These are phyloP conservation scores for Parus major DNA, from an alignment of 2,113 vertebrate genomes.

Conservation along the genomic window DNA sequence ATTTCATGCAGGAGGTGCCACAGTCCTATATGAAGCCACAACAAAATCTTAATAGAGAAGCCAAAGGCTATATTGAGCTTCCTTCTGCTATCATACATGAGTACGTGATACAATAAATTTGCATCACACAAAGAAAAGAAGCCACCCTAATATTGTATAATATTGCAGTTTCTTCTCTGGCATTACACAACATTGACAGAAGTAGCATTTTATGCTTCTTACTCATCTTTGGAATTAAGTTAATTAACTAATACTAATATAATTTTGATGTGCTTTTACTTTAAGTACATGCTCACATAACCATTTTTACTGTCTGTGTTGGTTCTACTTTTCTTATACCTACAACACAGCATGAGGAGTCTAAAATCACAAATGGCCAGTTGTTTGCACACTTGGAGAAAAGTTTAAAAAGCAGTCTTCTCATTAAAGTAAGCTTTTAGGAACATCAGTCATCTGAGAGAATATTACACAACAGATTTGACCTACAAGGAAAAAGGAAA, in stretches of 20 bases:
- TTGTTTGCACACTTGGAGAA: not conserved
- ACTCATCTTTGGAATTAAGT: not conserved
- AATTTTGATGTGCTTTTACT: not conserved
- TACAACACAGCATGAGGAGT: not conserved
- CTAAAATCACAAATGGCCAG: not conserved
- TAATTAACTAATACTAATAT: not conserved
- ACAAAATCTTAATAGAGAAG: not conserved
- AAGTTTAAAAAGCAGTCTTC: not conserved
- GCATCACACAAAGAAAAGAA: not conserved
- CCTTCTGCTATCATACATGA: not conserved
- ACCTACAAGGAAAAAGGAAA: not conserved
- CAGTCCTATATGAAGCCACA: not conserved
- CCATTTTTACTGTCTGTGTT: not conserved
- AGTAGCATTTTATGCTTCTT: not conserved
- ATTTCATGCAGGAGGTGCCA: not conserved
- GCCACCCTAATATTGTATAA: not conserved
- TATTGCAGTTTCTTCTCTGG: not conserved
- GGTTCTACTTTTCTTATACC: not conserved
- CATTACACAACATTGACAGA: not conserved
- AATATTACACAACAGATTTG: not conserved
- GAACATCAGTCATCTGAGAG: not conserved
- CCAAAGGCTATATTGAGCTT: not conserved
- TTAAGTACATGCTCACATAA: not conserved
- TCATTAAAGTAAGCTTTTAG: not conserved
- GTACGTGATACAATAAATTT: not conserved